A percentile compares a stretch with the other conserved stretches of the same genome.
These are phyloP conservation scores for Cercopithecus diana DNA, from an alignment of 2,797 vertebrate species.

Conservation along the genomic window DNA sequence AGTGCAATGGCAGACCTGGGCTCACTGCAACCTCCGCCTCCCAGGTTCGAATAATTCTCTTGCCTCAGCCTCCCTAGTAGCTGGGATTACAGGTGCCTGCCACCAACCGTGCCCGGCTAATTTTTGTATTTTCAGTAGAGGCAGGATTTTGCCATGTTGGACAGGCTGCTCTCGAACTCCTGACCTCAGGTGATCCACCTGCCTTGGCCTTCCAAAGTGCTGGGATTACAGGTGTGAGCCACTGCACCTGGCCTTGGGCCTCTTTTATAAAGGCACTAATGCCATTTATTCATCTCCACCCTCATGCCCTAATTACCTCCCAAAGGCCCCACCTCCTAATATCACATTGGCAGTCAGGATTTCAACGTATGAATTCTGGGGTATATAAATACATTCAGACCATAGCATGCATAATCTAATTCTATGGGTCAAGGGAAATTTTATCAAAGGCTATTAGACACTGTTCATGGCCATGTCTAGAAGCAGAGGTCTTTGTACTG, in stretches of 20 bases:
- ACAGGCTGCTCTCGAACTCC: too few species aligned
- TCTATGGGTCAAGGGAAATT: not conserved
- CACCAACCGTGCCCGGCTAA: accelerated
- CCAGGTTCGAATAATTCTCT: too few species aligned
- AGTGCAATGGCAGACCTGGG: too few species aligned
- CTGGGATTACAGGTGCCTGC: too few species aligned
- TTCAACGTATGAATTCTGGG: not conserved
- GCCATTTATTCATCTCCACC: not conserved
- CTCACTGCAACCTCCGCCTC: too few species aligned
- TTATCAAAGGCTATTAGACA: not conserved
- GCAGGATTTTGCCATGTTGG: too few species aligned
- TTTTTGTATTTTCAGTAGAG: too few species aligned
- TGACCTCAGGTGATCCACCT: too few species aligned
- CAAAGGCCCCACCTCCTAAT: not conserved
- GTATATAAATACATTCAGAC: not conserved
- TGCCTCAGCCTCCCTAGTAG: too few species aligned
- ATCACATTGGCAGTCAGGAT: not conserved
- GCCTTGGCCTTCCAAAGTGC: too few species aligned
- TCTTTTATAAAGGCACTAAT: not conserved
- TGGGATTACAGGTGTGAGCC: too few species aligned
- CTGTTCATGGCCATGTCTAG: not conserved
- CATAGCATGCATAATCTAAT: not conserved
- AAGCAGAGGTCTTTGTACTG: not conserved
- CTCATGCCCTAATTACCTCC: not conserved
- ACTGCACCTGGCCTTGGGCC: accelerated